Conservation (phyloP, 2,113 vertebrate genomes). For the Corydoras maculifer region DNA sequence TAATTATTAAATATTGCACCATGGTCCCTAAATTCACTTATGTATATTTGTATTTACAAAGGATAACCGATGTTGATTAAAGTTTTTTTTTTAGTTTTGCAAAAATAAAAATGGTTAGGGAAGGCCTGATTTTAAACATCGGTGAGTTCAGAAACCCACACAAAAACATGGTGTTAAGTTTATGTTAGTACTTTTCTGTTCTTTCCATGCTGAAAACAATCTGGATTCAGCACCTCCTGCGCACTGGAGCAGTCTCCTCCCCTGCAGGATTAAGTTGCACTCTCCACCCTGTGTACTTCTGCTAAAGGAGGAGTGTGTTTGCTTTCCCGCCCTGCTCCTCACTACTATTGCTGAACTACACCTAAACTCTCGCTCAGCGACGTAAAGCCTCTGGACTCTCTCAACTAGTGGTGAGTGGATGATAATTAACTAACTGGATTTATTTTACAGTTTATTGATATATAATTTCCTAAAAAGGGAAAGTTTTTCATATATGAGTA, state of each 20-base stretch:
- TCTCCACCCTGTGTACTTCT: not conserved
- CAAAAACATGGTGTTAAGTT: too few relatives aligned
- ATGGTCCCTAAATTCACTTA: too few relatives aligned
- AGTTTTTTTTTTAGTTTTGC: too few relatives aligned
- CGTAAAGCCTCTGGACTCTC: not conserved
- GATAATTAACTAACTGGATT: not conserved
- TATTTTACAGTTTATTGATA: not conserved
- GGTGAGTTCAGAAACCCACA: too few relatives aligned
- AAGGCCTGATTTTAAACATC: too few relatives aligned
- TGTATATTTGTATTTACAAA: too few relatives aligned
- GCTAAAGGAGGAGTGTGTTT: conserved; percentile 36
- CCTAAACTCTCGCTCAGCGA: not conserved
- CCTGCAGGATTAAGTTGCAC: not conserved
- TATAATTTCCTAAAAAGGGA: too few relatives aligned
- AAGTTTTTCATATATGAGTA: not conserved
- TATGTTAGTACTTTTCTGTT: too few relatives aligned
- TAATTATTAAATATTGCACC: too few relatives aligned
- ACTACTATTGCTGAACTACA: conserved; percentile 23
- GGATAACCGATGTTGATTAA: too few relatives aligned
- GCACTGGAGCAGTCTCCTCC: not conserved
- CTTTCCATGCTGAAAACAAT: too few relatives aligned
- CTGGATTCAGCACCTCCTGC: not conserved
- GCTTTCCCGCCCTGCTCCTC: conserved; percentile 21
- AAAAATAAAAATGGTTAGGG: too few relatives aligned
- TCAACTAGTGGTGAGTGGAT: not conserved